Percentiles rank a stretch among this genome's conserved stretches.
phyloP scores from a whole-genome alignment of 2,888 invertebrate genomes.

The Eupithecia subumbrata region DNA sequence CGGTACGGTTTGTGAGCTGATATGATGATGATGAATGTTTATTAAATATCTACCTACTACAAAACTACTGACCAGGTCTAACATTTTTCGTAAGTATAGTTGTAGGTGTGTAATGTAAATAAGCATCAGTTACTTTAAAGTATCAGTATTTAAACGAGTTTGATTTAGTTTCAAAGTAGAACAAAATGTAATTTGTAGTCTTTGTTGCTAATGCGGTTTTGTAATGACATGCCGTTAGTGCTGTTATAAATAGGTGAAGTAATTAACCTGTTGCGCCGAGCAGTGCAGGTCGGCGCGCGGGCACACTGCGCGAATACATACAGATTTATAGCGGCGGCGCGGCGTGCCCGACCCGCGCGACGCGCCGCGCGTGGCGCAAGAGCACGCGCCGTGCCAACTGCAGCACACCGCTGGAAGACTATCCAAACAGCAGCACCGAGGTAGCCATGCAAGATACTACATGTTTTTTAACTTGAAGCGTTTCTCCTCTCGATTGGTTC shows the following conservation, averaged over 20 bases:
- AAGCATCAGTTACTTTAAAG: too few relatives aligned
- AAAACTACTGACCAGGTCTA: too few relatives aligned
- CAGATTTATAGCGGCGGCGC: constrained; percentile 16
- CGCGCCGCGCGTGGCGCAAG: constrained; percentile 13
- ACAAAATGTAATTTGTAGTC: not conserved
- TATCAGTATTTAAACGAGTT: not conserved
- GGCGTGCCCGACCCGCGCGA: constrained; percentile 25
- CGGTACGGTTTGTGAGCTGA: too few relatives aligned
- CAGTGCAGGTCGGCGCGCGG: not conserved
- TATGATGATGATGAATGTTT: too few relatives aligned
- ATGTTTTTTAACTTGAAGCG: not conserved
- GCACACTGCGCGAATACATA: constrained; percentile 20
- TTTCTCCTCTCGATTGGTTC: not conserved
- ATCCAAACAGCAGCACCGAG: not conserved
- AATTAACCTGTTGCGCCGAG: constrained; percentile 31
- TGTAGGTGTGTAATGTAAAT: too few relatives aligned
- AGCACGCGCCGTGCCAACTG: not conserved
- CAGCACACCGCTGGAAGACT: not conserved
- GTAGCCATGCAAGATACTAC: not conserved
- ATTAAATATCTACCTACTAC: too few relatives aligned
- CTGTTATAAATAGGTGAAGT: constrained; percentile 14
- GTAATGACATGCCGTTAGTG: not conserved
- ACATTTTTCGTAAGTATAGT: too few relatives aligned
- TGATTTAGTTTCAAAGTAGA: not conserved
- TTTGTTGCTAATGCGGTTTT: not conserved